Base-by-base conservation (phyloP, 2,888 invertebrate species). In the Meloe dianella region DNA sequence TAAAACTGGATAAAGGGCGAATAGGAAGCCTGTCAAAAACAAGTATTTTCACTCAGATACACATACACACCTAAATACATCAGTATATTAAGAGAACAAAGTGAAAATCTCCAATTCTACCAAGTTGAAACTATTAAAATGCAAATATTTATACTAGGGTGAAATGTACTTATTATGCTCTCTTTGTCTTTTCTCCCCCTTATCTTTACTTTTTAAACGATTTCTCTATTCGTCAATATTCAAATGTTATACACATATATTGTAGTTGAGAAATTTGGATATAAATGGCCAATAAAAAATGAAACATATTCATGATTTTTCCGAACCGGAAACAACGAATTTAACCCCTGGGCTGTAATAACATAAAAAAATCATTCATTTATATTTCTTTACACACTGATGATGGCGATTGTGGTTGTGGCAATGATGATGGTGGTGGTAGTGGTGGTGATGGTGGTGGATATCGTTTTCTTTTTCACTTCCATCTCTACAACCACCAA, bases 301-400 rank as follows among this genome's bases (percentile, higher is more conserved):
- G 82, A 84, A 84, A 83, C 82, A 83, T 84, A 84, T 84, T 84
- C 84, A 84, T 84, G 83, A 81, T 83, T 82, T 81, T 82, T 82
- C 79, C 81, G 78, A 12, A 79, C 79, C 81, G 82, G 80, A 82
- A 82, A 83, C 77, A 71, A 74, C 78, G 78, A 79, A 79, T 81
- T 82, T 82, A 81, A 80, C 81, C 79, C 74, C 69, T 22, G 24
- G 51, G 51, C 24, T 51, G n/a, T n/a, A 22, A 27, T 32, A 38
- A 51, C 27, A 35, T 73, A 77, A 78, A 75, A n/a, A 75, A 69
- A 74, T 72, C 66, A 70, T 66, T 74, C 73, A 74, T 76, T 76
- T 72, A 74, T 74, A 78, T 79, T 79, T 77, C 78, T 79, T 51
- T 79, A 77, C 77, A 77, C 77, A 76, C 78, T 66, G 75, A 73